phyloP scores from a whole-genome alignment of 2,113 vertebrate species.

The Neotoma lepida region DNA sequence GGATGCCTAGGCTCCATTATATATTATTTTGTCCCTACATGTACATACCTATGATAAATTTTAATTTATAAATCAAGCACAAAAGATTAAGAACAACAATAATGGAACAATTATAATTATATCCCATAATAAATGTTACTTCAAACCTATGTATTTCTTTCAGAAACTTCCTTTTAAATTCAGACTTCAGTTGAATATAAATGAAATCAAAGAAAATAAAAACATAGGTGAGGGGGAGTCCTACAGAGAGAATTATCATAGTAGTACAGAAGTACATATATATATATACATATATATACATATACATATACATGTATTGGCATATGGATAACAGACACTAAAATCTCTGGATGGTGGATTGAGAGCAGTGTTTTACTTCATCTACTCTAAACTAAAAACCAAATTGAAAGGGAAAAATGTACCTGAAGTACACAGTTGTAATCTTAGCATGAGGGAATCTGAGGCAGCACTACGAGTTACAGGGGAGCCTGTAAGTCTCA shows the following conservation, averaged over 20 bases:
- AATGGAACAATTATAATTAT: not conserved
- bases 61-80: not conserved
- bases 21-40: not conserved
- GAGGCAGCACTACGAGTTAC: not conserved
- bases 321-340: not conserved
- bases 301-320: not conserved
- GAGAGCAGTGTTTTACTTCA: not conserved
- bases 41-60: not conserved
- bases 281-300: not conserved
- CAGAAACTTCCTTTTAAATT: not conserved
- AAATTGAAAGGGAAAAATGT: not conserved
- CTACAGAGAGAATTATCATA: not conserved
- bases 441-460: not conserved
- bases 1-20: not conserved
- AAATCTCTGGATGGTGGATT: slow-evolving; percentile 26
- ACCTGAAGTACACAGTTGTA: not conserved
- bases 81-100: not conserved
- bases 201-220: not conserved
- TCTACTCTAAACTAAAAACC: slow-evolving; percentile 19
- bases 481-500: not conserved
- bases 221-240: not conserved
- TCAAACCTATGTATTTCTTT: not conserved
- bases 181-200: not conserved
- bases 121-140: not conserved
- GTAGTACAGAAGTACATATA: not conserved